These are phyloP conservation scores for Rhagologus leucostigma DNA, from an alignment of 2,113 vertebrate species.

Conservation along the genomic window DNA sequence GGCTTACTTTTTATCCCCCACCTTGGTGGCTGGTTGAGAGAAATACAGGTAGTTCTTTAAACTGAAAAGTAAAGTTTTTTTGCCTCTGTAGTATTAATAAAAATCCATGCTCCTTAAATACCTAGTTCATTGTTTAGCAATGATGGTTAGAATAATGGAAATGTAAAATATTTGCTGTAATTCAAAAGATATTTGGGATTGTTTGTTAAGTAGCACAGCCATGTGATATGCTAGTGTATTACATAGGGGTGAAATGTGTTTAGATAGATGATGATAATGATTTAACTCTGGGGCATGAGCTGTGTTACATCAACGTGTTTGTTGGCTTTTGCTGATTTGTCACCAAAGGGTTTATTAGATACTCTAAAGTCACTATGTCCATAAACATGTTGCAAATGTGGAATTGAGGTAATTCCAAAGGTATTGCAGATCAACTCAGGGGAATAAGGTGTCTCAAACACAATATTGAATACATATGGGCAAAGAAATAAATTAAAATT, in stretches of 20 bases:
- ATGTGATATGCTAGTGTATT: too few species aligned
- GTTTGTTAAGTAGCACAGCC: background rate
- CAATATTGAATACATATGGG: rapidly evolving
- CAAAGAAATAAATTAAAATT: background rate
- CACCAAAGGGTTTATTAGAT: background rate
- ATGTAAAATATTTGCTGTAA: background rate
- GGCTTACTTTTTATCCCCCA: rapidly evolving
- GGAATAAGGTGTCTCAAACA: background rate
- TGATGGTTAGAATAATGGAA: background rate
- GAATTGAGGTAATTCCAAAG: background rate
- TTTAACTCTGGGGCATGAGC: background rate
- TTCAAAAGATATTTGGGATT: background rate
- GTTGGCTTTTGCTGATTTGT: background rate
- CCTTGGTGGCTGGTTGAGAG: background rate
- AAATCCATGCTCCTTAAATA: background rate
- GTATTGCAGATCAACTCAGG: background rate
- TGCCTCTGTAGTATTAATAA: background rate
- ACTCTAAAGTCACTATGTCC: background rate
- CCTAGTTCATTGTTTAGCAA: background rate
- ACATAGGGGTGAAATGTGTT: background rate
- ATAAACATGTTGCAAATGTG: background rate
- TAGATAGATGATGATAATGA: background rate
- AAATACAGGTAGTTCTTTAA: background rate
- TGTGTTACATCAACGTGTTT: background rate
- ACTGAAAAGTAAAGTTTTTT: background rate